Base-by-base conservation (phyloP, 2,797 vertebrate species). In the Ctenopoma multispine region DNA sequence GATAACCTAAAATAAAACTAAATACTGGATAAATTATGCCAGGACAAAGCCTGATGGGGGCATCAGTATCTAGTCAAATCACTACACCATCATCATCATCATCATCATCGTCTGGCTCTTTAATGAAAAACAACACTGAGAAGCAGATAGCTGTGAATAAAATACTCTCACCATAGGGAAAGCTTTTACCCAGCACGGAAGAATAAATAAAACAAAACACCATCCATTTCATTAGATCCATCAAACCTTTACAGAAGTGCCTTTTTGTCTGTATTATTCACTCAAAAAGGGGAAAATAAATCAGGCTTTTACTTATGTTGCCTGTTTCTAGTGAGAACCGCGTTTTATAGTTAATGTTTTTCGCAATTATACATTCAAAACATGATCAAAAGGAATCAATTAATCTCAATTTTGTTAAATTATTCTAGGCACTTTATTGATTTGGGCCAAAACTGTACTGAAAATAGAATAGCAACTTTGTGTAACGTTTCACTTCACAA, bases 141-240 rank as follows among this genome's bases (percentile, higher is more conserved):
- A 85, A 89, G 81, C 83, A 77, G 81, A 90, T 47, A 77, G 73
- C 63, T 75, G 58, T 49, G 87, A 87, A 88, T 88, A 90, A 89
- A 90, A 89, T 57, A 80, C 91, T 93, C 92, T 92, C 90, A 80
- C 91, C 90, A 92, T 87, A 89, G 89, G 92, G 91, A 94, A 87
- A 94, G 90, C 72, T 90, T 91, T 91, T 87, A 91, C 90, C 77
- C 83, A 89, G 77, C 89, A 87, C 81, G 87, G 86, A 90, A 86
- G 89, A 93, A 93, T 90, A 92, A 91, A 91, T 91, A 87, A 81
- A 90, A 86, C 61, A 78, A 81, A 86, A 87, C 81, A 82, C 56
- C 58, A 63, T 79, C 75, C 62, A 69, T 70, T 85, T 92, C 75
- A 84, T 79, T 80, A 79, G 81, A 86, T 87, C 81, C 83, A 79